A percentile compares a stretch with the other conserved stretches of the same genome.
Conservation (phyloP, 2,113 vertebrate species). For the Nettapus auritus region DNA sequence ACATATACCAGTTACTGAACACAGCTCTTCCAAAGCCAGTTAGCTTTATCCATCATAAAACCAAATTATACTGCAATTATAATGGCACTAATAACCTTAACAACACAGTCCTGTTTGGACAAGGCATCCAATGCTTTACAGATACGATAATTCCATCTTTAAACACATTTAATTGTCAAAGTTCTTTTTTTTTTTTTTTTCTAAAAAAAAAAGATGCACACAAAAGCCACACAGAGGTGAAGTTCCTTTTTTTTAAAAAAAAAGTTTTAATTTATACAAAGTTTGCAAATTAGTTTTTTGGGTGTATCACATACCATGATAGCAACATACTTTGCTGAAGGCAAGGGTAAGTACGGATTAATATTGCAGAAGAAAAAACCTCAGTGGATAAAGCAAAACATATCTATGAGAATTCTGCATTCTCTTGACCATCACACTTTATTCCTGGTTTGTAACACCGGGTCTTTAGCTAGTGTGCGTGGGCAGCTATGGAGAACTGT, state of each 20-base stretch:
- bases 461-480: background rate
- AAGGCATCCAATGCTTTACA: background rate
- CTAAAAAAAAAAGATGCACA: too few species aligned
- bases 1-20: slow-evolving; percentile 3
- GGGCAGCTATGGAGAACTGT: background rate
- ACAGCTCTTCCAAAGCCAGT: background rate
- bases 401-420: background rate
- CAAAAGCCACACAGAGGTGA: too few species aligned
- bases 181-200: slow-evolving; percentile 26
- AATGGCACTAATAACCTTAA: background rate
- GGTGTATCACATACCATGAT: background rate
- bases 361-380: background rate
- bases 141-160: background rate
- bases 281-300: slow-evolving; percentile 51
- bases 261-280: slow-evolving; percentile 25
- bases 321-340: slow-evolving; percentile 19
- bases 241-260: slow-evolving; percentile 44
- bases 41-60: slow-evolving; percentile 21
- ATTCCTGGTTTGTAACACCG: background rate
- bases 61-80: slow-evolving; percentile 1
- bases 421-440: background rate
- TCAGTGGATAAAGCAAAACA: background rate
- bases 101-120: background rate
- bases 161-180: background rate
- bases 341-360: background rate